Evolutionary conservation across 1,140 invertebrate genomes (phyloP).

Genomic region (Marisa cornuarietis): DNA sequence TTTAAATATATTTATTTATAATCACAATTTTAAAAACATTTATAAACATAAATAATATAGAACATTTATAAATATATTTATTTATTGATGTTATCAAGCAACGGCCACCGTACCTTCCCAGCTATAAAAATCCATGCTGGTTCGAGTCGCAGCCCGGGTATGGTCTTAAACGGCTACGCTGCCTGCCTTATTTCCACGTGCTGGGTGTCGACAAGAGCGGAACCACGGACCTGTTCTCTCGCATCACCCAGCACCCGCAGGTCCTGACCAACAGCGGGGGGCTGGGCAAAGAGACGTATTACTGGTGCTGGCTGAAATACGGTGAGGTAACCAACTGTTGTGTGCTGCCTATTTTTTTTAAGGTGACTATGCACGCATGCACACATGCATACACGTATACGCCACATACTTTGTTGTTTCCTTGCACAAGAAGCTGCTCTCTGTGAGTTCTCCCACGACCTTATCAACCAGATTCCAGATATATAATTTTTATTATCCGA

Average conservation of each 20-base stretch:
- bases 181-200: slow-evolving; percentile 55
- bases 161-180: slow-evolving; percentile 22
- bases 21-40: not conserved
- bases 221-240: slow-evolving; percentile 49
- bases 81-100: slow-evolving; percentile 22
- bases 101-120: slow-evolving; percentile 34
- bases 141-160: slow-evolving; percentile 22
- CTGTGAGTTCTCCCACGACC: too few relatives aligned
- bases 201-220: slow-evolving; percentile 55
- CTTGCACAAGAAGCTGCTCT: too few relatives aligned
- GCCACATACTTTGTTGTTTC: not conserved
- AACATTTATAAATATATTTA: too few relatives aligned
- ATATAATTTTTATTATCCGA: too few relatives aligned
- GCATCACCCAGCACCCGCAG: slow-evolving; percentile 45
- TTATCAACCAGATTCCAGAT: too few relatives aligned
- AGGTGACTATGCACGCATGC: too few relatives aligned
- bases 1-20: not conserved
- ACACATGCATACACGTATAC: not conserved
- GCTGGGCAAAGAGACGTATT: slow-evolving; percentile 50
- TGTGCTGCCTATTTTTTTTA: too few relatives aligned
- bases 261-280: slow-evolving; percentile 38
- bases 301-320: slow-evolving; percentile 56
- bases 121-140: slow-evolving; percentile 54
- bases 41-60: too few relatives aligned
- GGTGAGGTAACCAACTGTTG: slow-evolving; percentile 31